phyloP scores from a whole-genome alignment of 2,113 vertebrate genomes.

The Callipepla squamata region DNA sequence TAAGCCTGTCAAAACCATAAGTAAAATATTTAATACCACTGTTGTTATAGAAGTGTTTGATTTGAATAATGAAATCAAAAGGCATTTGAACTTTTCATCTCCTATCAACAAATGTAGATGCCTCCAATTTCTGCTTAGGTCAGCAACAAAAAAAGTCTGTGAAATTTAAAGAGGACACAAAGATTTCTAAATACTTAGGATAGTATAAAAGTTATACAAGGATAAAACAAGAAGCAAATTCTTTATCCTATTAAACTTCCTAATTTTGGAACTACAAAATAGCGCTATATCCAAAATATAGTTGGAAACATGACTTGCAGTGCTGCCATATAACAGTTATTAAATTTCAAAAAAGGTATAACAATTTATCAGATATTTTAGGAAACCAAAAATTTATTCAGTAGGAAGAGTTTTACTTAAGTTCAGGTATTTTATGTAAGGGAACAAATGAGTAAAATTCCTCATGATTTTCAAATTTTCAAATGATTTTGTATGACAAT shows the following conservation, averaged over 20 bases:
- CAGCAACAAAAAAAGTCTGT: neutral
- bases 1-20: neutral
- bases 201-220: neutral
- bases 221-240: neutral
- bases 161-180: neutral
- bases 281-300: neutral
- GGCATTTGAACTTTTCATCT: too few relatives aligned
- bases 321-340: fast-evolving
- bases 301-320: neutral
- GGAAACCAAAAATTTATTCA: neutral
- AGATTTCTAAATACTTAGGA: neutral
- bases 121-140: too few relatives aligned
- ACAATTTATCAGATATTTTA: neutral
- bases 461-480: neutral
- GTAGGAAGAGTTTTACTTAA: neutral
- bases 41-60: neutral
- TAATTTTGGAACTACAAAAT: neutral
- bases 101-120: too few relatives aligned
- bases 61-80: too few relatives aligned
- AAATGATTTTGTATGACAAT: neutral
- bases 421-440: neutral
- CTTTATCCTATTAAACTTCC: neutral
- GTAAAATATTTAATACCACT: neutral
- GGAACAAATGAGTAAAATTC: neutral
- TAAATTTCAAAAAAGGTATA: neutral